Conservation (phyloP, 2,113 vertebrate species). For the Stigmatopora argus region DNA sequence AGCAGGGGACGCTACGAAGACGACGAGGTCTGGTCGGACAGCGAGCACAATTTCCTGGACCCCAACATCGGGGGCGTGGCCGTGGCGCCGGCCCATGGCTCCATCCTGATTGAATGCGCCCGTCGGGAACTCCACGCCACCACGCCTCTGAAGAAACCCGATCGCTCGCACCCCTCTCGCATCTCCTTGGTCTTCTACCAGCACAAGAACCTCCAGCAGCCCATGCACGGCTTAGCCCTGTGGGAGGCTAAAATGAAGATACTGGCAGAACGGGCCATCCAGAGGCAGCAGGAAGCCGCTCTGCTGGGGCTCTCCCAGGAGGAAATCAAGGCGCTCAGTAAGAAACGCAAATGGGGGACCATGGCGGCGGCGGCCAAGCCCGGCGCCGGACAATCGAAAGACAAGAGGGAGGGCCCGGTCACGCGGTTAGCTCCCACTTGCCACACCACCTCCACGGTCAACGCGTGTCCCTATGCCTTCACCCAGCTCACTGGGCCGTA, state of each 20-base stretch:
- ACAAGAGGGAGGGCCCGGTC: conserved; percentile 71
- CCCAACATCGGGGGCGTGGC: conserved; percentile 93
- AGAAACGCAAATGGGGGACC: conserved; percentile 91
- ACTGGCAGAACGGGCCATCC: conserved; percentile 83
- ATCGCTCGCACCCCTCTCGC: conserved; percentile 91
- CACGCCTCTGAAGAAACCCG: conserved; percentile 91
- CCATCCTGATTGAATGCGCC: conserved; percentile 93
- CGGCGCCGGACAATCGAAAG: conserved; percentile 73
- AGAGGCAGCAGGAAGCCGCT: conserved; percentile 86
- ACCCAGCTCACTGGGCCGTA: conserved; percentile 97
- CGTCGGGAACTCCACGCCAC: conserved; percentile 93
- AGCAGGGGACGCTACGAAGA: conserved; percentile 45
- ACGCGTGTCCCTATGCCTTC: conserved; percentile 92
- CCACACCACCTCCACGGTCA: conserved; percentile 86
- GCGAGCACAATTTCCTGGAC: conserved; percentile 97
- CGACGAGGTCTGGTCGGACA: conserved; percentile 86
- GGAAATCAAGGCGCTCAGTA: conserved; percentile 85
- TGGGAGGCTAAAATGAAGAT: conserved; percentile 99
- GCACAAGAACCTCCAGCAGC: conserved; percentile 99
- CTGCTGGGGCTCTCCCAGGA: conserved; percentile 84
- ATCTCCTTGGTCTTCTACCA: conserved; percentile 99
- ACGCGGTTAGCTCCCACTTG: conserved; percentile 83
- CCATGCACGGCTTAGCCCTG: conserved; percentile 87
- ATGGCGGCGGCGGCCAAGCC: conserved; percentile 63
- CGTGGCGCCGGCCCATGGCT: conserved; percentile 88